A percentile compares a stretch with the other conserved stretches of the same genome.
phyloP scores from a whole-genome alignment of 1,140 invertebrate genomes.

The Paracyclopina nana region DNA sequence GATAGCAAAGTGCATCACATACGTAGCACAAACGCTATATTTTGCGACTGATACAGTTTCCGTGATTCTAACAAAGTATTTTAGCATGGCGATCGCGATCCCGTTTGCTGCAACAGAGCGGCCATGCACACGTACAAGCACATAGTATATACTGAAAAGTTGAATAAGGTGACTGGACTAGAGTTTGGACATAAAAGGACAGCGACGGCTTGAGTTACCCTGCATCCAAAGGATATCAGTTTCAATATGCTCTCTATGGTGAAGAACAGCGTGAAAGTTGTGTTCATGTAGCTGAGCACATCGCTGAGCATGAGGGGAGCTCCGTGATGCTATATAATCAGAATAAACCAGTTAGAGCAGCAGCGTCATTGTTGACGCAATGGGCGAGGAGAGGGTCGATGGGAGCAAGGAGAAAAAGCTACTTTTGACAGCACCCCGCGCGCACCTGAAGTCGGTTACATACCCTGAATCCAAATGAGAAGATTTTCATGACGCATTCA shows the following conservation, averaged over 20 bases:
- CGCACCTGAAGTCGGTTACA: conserved; percentile 29
- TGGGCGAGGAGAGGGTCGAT: neutral
- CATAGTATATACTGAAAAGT: too few relatives aligned
- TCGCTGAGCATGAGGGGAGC: conserved; percentile 53
- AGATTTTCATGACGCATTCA: conserved; percentile 93
- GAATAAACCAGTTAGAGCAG: neutral
- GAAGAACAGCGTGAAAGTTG: conserved; percentile 84
- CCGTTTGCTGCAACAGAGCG: too few relatives aligned
- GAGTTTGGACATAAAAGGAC: too few relatives aligned
- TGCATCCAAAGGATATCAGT: conserved; percentile 84
- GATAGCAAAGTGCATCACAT: too few relatives aligned
- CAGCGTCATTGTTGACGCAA: neutral
- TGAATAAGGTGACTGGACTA: too few relatives aligned
- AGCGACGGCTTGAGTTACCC: conserved; percentile 43
- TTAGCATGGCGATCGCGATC: too few relatives aligned
- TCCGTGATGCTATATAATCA: conserved; percentile 56
- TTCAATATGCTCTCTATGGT: conserved; percentile 88
- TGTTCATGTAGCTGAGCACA: conserved; percentile 72
- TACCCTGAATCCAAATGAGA: conserved; percentile 88
- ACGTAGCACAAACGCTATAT: too few relatives aligned
- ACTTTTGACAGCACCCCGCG: neutral
- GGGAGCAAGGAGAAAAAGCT: neutral
- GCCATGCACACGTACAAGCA: too few relatives aligned
- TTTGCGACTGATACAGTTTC: too few relatives aligned
- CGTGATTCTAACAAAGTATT: too few relatives aligned